Percentiles rank a stretch among this genome's conserved stretches.
phyloP scores from a whole-genome alignment of 2,797 vertebrate species.

The Girardinus metallicus region DNA sequence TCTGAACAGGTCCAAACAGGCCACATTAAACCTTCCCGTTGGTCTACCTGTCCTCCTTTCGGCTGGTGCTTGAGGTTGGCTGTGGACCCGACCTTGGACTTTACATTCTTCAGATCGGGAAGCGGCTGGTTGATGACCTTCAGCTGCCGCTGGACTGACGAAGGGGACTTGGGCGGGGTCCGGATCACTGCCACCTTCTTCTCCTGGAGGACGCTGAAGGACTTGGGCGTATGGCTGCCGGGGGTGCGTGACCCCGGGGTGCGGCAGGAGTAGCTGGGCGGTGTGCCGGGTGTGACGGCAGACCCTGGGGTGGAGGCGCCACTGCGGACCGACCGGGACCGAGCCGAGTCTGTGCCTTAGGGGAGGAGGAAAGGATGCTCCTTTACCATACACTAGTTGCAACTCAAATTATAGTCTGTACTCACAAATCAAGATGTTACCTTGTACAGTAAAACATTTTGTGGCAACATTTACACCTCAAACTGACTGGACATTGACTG shows the following conservation, averaged over 20 bases:
- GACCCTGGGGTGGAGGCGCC: conserved; percentile 93
- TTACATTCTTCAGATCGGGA: conserved; percentile 93
- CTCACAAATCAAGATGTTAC: background rate
- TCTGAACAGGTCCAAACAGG: background rate
- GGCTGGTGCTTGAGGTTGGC: conserved; percentile 93
- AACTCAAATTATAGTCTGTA: background rate
- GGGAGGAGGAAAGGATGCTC: background rate
- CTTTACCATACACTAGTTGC: background rate
- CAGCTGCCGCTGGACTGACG: conserved; percentile 89
- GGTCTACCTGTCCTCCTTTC: conserved; percentile 91
- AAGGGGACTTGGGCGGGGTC: conserved; percentile 94
- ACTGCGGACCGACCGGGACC: conserved; percentile 90
- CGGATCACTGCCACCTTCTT: conserved; percentile 95
- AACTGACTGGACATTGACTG: background rate
- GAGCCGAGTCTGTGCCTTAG: conserved; percentile 88
- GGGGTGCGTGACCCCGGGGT: conserved; percentile 94
- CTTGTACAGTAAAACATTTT: background rate
- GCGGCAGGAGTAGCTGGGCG: conserved; percentile 92
- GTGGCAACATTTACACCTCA: background rate
- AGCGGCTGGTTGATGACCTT: conserved; percentile 92
- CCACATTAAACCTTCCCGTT: conserved; percentile 13
- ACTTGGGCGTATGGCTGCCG: conserved; percentile 90
- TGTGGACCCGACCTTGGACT: conserved; percentile 94
- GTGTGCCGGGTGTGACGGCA: conserved; percentile 92
- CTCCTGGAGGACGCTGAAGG: conserved; percentile 91